Evolutionary conservation across 2,113 vertebrate genomes (phyloP).

Genomic region (Mohoua ochrocephala): DNA sequence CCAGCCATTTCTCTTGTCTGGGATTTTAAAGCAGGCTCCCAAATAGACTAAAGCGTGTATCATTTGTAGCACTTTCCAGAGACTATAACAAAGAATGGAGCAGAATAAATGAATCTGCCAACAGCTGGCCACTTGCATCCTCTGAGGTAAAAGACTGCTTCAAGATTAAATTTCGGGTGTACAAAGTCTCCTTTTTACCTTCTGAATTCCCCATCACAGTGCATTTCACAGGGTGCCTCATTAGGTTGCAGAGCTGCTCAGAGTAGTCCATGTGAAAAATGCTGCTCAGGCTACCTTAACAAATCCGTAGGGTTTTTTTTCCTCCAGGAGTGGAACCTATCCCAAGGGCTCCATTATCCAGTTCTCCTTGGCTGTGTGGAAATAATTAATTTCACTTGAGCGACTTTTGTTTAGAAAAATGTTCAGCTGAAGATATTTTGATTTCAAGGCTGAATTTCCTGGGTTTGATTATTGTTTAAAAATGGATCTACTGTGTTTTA

Average conservation of each 20-base stretch:
- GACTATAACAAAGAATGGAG: neutral
- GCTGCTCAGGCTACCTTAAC: neutral
- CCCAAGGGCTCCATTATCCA: neutral
- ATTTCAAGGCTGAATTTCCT: neutral
- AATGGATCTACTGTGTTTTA: neutral
- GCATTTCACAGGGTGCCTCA: neutral
- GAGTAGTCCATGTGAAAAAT: neutral
- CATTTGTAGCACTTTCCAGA: neutral
- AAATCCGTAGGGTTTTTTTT: neutral
- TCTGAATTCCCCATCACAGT: neutral
- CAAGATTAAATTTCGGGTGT: neutral
- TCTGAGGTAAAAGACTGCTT: neutral
- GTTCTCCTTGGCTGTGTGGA: neutral
- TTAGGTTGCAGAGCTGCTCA: neutral
- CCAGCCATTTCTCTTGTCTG: neutral
- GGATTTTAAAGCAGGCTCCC: neutral
- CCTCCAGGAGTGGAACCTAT: neutral
- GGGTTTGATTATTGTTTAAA: neutral
- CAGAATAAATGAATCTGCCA: neutral
- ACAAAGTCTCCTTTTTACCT: neutral
- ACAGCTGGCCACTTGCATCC: neutral
- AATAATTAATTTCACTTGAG: neutral
- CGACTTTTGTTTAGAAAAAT: conserved; percentile 3
- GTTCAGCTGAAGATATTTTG: neutral
- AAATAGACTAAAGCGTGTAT: neutral